A percentile compares a stretch with the other conserved stretches of the same genome.
Evolutionary conservation across 1,140 invertebrate species (phyloP).

Genomic region (Apolygus lucorum): DNA sequence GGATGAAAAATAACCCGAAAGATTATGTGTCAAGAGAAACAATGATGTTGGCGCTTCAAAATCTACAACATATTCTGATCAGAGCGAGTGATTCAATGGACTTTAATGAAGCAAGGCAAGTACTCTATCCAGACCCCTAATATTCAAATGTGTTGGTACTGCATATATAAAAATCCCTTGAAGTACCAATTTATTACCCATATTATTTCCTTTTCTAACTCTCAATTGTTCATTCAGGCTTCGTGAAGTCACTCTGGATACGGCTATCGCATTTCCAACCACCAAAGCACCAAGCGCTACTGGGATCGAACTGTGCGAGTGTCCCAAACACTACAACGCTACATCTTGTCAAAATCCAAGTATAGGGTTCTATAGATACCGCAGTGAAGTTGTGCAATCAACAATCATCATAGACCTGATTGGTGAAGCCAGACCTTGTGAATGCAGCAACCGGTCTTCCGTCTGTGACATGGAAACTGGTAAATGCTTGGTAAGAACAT

Average conservation of each 20-base stretch:
- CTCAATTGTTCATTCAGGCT: conserved; percentile 45
- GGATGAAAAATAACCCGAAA: conserved; percentile 50
- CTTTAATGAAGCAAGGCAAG: conserved; percentile 37
- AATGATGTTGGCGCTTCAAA: conserved; percentile 83
- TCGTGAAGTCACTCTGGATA: conserved; percentile 70
- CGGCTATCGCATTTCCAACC: conserved; percentile 55
- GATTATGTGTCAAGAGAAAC: conserved; percentile 57
- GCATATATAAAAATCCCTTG: not conserved
- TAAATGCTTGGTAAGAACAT: conserved; percentile 67
- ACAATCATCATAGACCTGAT: conserved; percentile 66
- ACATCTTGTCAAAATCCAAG: conserved; percentile 82
- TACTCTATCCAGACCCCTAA: too few species aligned
- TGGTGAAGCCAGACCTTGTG: conserved; percentile 68
- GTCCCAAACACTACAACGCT: conserved; percentile 66
- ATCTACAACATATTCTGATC: conserved; percentile 69
- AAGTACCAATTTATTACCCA: not conserved
- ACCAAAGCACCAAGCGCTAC: conserved; percentile 53
- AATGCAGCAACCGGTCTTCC: conserved; percentile 70
- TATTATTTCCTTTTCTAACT: too few species aligned
- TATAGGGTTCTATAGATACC: conserved; percentile 71
- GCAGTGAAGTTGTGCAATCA: conserved; percentile 29
- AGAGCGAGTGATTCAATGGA: conserved; percentile 62
- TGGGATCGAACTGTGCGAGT: conserved; percentile 84
- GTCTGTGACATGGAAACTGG: conserved; percentile 78
- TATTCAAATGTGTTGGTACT: conserved; percentile 55